Base-by-base conservation (phyloP, 30 jellyfish, hydroid and myxozoan genomes). In the Aurelia aurita region DNA sequence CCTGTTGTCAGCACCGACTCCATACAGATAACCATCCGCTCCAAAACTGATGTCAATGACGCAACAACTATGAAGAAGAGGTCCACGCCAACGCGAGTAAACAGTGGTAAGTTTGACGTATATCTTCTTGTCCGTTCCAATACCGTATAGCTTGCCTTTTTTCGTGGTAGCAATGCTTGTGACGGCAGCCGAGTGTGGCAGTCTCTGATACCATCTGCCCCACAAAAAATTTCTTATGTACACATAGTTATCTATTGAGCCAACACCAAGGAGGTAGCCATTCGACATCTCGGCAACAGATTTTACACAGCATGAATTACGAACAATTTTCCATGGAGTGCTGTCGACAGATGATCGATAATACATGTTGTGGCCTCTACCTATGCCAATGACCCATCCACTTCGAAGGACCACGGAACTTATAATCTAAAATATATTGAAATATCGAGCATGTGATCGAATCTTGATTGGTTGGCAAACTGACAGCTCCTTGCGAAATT, bases 241-340 rank as follows among this genome's bases (percentile, higher is more conserved):
- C 44, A 72, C 86, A 55, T 27, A 57, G 66, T 31, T 32, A 25
- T 31, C 27, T 55, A 16, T 58, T 65, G 39, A 44, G 4, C 89
- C 89, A 8, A 77, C 89, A 5, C 89, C 89, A 31, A 77, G 23
- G n/a, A 77, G 63, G 69, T 46, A 69, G 31, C 89, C 89, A 60
- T 47, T 43, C 46, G 21, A 25, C 28, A 77, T 26, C 49, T 61
- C 79, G 16, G 89, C 70, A 18, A 77, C 72, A 27, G 89, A 61
- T 58, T 60, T 77, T 10, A 77, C 79, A 68, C 89, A 77, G 28
- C 89, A 77, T 20, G 89, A 77, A 34, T 32, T 16, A 11, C 58
- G 80, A 13, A 77, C 77, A 3, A 3, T 70, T 19, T 64, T 62
- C 89, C 89, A 77, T 0, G 61, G 14, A 9, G 72, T 3, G 58